Evolutionary conservation across 2,797 vertebrate species (phyloP), one percentile per base, ranked within the genome.

Genomic region (Gastrophryne carolinensis): DNA sequence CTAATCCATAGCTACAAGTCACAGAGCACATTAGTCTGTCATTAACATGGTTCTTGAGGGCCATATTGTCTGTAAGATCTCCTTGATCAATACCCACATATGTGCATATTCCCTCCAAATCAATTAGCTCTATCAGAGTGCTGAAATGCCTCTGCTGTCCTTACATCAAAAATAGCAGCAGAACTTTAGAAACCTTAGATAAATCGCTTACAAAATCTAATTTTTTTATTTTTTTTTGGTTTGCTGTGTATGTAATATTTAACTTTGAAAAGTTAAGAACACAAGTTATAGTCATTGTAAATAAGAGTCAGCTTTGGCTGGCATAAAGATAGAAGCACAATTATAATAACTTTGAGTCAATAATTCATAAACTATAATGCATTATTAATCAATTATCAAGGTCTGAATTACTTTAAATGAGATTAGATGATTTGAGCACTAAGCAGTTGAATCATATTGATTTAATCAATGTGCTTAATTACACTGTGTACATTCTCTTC

Each of bases 311-410:
- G 83, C 76, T 58, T 66, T 69, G 72, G 81, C 73, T 86, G 77
- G 82, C 69, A 81, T 3, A 79, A 70, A 64, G 76, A 80, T 83
- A 86, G 79, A 79, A 75, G 79, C 83, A 86, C 81, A 82, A 85
- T 86, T 87, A 88, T 83, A 87, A 90, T 86, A 90, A 88, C 82
- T 86, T 15, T 41, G 78, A 91, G 89, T 90, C 90, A 91, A 92
- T 91, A 92, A 91, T 87, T 91, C 88, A 92, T 88, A 90, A 90
- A 85, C 29, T 83, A 88, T 88, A 88, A 89, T 90, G 85, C 87
- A 91, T 91, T 91, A 91, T 92, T 92, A 91, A 91, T 91, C 89
- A 89, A 91, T 92, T 91, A 89, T 90, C 17, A 77, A 85, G 87
- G 83, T 83, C 85, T 83, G 84, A 90, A 90, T 88, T 90, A 87